These are phyloP conservation scores for Okapia johnstoni DNA, from an alignment of 2,113 vertebrate genomes.

Conservation along the genomic window DNA sequence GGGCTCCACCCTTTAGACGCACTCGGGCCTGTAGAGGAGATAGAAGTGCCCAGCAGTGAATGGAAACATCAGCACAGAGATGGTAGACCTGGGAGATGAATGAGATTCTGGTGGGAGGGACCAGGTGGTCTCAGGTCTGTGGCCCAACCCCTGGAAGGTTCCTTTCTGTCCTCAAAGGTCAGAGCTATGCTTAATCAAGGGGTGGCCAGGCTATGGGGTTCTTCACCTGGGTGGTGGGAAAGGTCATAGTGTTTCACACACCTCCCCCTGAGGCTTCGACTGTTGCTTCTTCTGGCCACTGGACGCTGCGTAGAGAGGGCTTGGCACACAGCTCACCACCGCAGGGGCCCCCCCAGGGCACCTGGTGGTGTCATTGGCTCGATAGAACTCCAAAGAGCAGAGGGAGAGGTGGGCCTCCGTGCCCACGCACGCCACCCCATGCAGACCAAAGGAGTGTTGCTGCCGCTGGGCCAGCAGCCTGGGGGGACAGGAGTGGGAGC, in stretches of 20 bases:
- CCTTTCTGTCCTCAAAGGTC: constrained; percentile 18
- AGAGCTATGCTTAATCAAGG: not conserved
- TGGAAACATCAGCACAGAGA: not conserved
- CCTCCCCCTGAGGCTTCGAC: constrained; percentile 76
- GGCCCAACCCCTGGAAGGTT: not conserved
- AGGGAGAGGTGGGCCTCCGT: constrained; percentile 92
- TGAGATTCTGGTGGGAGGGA: not conserved
- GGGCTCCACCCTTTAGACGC: constrained; percentile 91
- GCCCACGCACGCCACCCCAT: constrained; percentile 90
- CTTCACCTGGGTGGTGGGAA: not conserved
- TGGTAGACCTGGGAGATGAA: not conserved
- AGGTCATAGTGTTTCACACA: constrained; percentile 61
- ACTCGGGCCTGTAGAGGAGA: constrained; percentile 77
- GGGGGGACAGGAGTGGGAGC: not conserved
- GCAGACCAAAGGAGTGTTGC: constrained; percentile 86
- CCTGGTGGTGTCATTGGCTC: constrained; percentile 79
- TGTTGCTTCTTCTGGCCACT: constrained; percentile 85
- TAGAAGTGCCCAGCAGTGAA: not conserved
- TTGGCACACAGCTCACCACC: constrained; percentile 91
- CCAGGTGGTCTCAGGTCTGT: not conserved
- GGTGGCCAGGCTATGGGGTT: not conserved
- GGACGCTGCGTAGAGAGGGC: constrained; percentile 82
- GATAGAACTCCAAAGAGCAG: constrained; percentile 90
- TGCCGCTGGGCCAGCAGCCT: constrained; percentile 90
- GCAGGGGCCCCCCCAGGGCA: constrained; percentile 86